Base-by-base conservation (phyloP, 2,888 invertebrate genomes). In the Neoscelio sp. region DNA sequence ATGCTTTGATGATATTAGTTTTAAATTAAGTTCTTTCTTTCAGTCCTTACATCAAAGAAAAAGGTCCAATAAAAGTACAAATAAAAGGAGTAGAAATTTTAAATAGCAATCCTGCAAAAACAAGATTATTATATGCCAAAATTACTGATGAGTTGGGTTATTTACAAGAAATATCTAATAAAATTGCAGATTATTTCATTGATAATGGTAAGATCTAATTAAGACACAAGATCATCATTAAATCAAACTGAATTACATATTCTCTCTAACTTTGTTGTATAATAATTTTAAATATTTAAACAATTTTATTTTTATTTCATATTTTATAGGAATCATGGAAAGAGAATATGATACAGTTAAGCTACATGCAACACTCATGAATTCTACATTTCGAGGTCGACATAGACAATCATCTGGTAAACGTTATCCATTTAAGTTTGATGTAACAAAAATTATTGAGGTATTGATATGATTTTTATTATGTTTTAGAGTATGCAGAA, bases 291-390 rank as follows among this genome's bases (percentile, higher is more conserved):
- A 2, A 46, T 20, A 6, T n/a, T 46, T n/a, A n/a, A 26, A 46
- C 20, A 58, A 50, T 52, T 60, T 15, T 42, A 54, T 54, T n/a
- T n/a, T n/a, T n/a, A 5, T 65, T 74, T 42, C 42, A 15, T 50
- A 75, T 46, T 0, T 54, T 20, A 30, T 26, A 91, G 94, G 94
- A 26, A 88, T 95, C 15, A 91, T 93, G 83, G 89, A 90, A 23
- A 91, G 91, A 65, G 89, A 92, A 58, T 90, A 92, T 56, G 93
- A 94, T 2, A 91, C 90, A 67, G 94, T 98, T 0, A 98, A 97
- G 88, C 90, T 98, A 0, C 98, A 99, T 88, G 94, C 96, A 42
- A 98, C 98, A 0, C 86, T 98, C 6, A 95, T 99, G 91, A 98
- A 98, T 90, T 93, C 94, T 0, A 86, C 91, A 26, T 94, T 94